These are phyloP conservation scores for Cuculus canorus DNA, from an alignment of 2,797 vertebrate genomes.

Conservation along the genomic window DNA sequence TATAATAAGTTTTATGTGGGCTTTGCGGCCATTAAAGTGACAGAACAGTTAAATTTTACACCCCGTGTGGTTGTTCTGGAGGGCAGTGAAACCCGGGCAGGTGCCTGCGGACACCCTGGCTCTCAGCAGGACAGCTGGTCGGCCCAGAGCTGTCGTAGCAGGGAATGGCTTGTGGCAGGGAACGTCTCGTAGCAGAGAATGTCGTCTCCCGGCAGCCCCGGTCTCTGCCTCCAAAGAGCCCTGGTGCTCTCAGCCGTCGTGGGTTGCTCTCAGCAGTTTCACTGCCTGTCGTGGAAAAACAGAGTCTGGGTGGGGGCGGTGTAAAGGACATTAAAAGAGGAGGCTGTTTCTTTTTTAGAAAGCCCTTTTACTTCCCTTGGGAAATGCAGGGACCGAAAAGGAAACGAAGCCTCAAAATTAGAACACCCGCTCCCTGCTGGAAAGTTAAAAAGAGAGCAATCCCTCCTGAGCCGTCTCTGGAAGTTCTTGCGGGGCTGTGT, in stretches of 20 bases:
- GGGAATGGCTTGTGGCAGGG: background rate
- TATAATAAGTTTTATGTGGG: background rate
- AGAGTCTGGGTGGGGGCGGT: background rate
- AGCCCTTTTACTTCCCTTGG: background rate
- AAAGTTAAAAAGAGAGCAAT: background rate
- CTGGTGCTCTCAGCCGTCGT: accelerated
- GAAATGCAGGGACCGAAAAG: background rate
- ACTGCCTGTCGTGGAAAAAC: background rate
- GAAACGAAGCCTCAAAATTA: background rate
- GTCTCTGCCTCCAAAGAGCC: too few relatives aligned
- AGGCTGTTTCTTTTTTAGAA: background rate
- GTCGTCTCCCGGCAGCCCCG: accelerated
- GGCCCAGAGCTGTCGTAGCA: accelerated
- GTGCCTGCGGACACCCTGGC: background rate
- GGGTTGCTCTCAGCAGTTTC: background rate
- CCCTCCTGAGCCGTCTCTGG: background rate
- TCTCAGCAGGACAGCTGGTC: background rate
- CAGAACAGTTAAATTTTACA: background rate
- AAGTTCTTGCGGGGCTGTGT: background rate
- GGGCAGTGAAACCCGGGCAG: background rate
- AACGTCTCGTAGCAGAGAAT: background rate
- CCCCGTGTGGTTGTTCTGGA: background rate
- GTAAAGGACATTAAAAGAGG: background rate
- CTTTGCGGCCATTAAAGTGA: background rate
- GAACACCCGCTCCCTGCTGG: background rate